Percentiles rank a stretch among this genome's conserved stretches.
Conservation (phyloP, 2,113 vertebrate species). For the Patagioenas fasciata region DNA sequence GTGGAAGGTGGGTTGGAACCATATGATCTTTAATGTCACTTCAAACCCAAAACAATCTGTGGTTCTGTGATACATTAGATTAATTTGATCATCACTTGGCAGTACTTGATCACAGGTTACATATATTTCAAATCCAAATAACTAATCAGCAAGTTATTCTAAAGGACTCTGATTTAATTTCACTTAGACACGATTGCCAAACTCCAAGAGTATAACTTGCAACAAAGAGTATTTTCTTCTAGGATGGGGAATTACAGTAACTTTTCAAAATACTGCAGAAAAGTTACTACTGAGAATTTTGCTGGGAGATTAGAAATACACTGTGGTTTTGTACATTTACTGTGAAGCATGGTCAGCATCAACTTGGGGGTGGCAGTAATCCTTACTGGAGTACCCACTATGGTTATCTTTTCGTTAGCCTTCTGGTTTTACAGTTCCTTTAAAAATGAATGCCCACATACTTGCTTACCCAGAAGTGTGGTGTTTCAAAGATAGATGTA, state of each 20-base stretch:
- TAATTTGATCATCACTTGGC: background rate
- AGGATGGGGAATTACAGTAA: background rate
- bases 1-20: too few relatives aligned
- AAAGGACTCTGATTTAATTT: background rate
- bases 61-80: background rate
- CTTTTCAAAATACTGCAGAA: background rate
- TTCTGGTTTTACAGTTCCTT: background rate
- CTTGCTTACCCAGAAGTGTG: background rate
- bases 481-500: background rate
- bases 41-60: too few relatives aligned
- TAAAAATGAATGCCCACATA: background rate
- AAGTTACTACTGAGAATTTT: background rate
- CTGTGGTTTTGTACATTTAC: background rate
- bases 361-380: background rate
- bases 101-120: background rate
- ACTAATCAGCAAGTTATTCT: background rate
- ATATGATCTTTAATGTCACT: too few relatives aligned
- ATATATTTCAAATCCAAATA: background rate
- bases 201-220: background rate
- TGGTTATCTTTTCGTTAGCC: background rate
- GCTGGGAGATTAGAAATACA: background rate
- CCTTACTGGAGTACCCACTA: background rate
- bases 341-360: background rate
- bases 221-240: background rate
- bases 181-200: background rate